Evolutionary conservation across 2,888 invertebrate genomes (phyloP), one percentile per base, ranked within the genome.

Genomic region (Platypus cylindrus): DNA sequence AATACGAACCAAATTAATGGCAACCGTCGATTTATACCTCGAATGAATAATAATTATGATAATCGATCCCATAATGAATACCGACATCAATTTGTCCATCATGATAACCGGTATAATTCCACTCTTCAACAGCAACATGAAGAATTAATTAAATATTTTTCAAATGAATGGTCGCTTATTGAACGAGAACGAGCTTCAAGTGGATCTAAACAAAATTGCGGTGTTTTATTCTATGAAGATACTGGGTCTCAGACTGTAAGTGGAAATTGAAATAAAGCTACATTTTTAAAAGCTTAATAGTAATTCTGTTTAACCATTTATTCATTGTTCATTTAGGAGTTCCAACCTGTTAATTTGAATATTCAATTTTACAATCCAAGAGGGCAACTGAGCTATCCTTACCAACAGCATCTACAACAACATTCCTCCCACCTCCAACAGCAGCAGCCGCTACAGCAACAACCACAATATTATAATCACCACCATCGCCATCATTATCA

Each of bases 141-240:
- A 54, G 83, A 83, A 59, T 65, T 84, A 52, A 81, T 84, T 47
- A 78, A 75, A 54, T 85, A 79, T 32, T 79, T 84, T 46, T 76
- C 72, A 55, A 83, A 83, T 48, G 80, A 78, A 37, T 79, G 79
- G 79, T 74, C 70, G 58, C 48, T 48, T 50, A 48, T 45, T 45
- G 59, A 46, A 38, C 70, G 30, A 44, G 51, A 50, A 17, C 40
- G 47, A 12, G 43, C 45, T 17, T 42, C 49, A 4, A 50, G 43
- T 33, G n/a, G n/a, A n/a, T n/a, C n/a, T n/a, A n/a, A n/a, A n/a
- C n/a, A n/a, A n/a, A n/a, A n/a, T n/a, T n/a, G n/a, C n/a, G 68
- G 71, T 1, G 71, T 68, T 34, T 72, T 70, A 41, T 77, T 76
- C 54, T 75, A 75, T 52, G 76, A 79, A 52, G 76, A 76, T 40